These are phyloP conservation scores for Sclerurus mexicanus DNA, from an alignment of 2,113 vertebrate species.

Conservation along the genomic window DNA sequence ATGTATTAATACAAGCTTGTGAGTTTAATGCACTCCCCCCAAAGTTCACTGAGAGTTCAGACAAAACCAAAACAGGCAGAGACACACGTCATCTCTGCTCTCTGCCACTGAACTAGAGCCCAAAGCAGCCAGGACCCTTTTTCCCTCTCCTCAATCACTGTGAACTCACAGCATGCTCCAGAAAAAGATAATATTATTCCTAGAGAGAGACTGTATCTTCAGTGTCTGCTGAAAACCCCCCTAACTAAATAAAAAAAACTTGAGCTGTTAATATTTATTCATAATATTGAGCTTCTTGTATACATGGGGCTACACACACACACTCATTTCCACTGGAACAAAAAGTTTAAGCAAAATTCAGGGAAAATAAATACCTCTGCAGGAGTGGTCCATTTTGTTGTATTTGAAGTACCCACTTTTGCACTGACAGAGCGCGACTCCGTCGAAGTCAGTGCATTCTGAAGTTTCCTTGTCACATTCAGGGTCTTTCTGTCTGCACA, in stretches of 20 bases:
- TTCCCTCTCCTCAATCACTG: background rate
- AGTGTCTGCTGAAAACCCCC: background rate
- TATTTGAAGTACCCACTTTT: slow-evolving; percentile 91
- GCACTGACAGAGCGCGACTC: slow-evolving; percentile 84
- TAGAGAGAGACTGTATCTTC: slow-evolving; percentile 32
- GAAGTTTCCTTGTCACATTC: slow-evolving; percentile 87
- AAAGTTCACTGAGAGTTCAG: slow-evolving; percentile 57
- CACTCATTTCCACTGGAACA: background rate
- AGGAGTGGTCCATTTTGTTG: slow-evolving; percentile 86
- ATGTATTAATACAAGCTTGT: background rate
- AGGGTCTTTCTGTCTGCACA: slow-evolving; percentile 84
- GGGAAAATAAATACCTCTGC: slow-evolving; percentile 79
- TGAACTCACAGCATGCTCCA: background rate
- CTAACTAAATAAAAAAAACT: background rate
- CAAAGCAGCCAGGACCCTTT: slow-evolving; percentile 19
- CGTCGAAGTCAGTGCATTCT: slow-evolving; percentile 81
- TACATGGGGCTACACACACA: background rate
- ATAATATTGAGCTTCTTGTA: background rate
- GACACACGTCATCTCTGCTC: background rate
- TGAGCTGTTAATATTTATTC: slow-evolving; percentile 18
- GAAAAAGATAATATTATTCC: slow-evolving; percentile 64
- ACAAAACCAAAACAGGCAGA: slow-evolving; percentile 57
- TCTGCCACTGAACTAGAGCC: slow-evolving; percentile 23
- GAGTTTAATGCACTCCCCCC: slow-evolving; percentile 24
- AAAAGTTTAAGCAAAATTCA: background rate